Percentiles rank a stretch among this genome's conserved stretches.
These are phyloP conservation scores for Mormyrus hasselquistii DNA, from an alignment of 2,797 vertebrate genomes.

Conservation along the genomic window DNA sequence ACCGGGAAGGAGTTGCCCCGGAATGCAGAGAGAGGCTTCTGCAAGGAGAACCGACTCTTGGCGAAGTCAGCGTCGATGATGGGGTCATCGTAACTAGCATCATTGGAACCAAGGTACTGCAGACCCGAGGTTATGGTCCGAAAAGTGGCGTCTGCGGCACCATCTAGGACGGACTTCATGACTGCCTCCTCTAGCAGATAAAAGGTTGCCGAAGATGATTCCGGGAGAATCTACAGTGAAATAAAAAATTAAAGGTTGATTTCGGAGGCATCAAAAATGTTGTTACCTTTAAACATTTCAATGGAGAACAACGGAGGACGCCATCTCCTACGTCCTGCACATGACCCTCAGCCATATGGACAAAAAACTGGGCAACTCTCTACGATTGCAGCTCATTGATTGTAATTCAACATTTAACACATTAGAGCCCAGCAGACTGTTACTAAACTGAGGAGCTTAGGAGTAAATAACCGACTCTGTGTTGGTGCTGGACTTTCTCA, in stretches of 20 bases:
- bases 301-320: no score
- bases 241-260: slow-evolving; percentile 43
- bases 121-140: slow-evolving; percentile 97
- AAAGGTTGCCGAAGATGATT: slow-evolving; percentile 47
- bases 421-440: no score
- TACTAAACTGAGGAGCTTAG: no score
- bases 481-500: no score
- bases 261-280: not conserved
- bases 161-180: slow-evolving; percentile 96
- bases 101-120: slow-evolving; percentile 86
- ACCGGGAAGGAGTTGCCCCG: slow-evolving; percentile 83
- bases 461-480: no score
- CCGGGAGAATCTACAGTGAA: slow-evolving; percentile 51
- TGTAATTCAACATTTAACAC: no score
- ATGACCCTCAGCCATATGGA: no score
- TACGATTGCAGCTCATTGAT: no score
- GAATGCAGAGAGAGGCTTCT: slow-evolving; percentile 89
- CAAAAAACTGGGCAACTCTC: no score
- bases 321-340: no score
- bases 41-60: slow-evolving; percentile 67
- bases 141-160: slow-evolving; percentile 96
- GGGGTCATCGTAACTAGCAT: slow-evolving; percentile 77
- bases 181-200: slow-evolving; percentile 51
- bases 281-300: not conserved
- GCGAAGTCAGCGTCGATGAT: slow-evolving; percentile 55